These are phyloP conservation scores for Bombus confusus DNA, from an alignment of 1,140 invertebrate species.

Conservation along the genomic window DNA sequence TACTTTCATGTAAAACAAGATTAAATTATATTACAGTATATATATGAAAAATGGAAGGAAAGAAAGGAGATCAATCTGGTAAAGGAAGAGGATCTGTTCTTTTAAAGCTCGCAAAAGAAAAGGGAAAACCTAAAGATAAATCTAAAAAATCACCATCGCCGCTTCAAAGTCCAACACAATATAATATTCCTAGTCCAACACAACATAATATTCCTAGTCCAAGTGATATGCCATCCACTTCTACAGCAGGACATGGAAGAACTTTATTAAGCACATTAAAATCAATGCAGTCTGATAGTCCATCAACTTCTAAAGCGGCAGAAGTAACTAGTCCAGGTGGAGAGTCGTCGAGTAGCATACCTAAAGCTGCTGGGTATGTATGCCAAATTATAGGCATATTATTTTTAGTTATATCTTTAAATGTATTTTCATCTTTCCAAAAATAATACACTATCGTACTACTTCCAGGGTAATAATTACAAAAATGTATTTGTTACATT, in stretches of 20 bases:
- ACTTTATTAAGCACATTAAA: neutral
- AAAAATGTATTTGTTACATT: too few species aligned
- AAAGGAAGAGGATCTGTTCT: constrained; percentile 41
- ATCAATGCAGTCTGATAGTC: neutral
- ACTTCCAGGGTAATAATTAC: too few species aligned
- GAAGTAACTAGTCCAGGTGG: constrained; percentile 36
- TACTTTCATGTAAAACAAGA: neutral
- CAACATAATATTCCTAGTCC: neutral
- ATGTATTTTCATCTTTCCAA: too few species aligned
- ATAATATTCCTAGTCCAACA: neutral
- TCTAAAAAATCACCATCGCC: too few species aligned
- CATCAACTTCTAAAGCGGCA: neutral
- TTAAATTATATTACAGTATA: constrained; percentile 1
- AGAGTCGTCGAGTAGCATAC: constrained; percentile 6
- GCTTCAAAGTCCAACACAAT: neutral
- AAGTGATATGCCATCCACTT: neutral
- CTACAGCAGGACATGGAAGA: constrained; percentile 37
- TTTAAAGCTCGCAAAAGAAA: constrained; percentile 38
- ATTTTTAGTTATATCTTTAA: too few species aligned
- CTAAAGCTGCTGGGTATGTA: constrained; percentile 45
- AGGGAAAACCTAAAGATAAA: neutral
- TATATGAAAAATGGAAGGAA: constrained; percentile 42
- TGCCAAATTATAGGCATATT: neutral
- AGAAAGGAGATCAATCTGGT: neutral
- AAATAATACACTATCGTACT: too few species aligned